A percentile compares a stretch with the other conserved stretches of the same genome.
Conservation (phyloP, 2,888 invertebrate species). For the Leucozona laternaria region DNA sequence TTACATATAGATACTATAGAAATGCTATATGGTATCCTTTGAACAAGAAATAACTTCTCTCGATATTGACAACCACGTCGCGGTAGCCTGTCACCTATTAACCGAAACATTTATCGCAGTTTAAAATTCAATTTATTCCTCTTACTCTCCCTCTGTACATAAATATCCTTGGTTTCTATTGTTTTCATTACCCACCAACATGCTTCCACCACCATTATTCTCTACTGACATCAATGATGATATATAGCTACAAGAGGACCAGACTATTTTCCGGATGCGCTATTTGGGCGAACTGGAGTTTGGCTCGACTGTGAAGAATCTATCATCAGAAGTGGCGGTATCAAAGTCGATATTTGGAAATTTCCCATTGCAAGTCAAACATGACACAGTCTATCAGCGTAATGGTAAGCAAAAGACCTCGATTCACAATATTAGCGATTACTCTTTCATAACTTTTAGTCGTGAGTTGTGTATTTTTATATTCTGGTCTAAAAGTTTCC, state of each 20-base stretch:
- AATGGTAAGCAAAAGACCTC: constrained; percentile 80
- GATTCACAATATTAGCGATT: constrained; percentile 2
- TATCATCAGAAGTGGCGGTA: constrained; percentile 83
- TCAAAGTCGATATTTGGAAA: constrained; percentile 83
- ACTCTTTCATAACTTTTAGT: background rate
- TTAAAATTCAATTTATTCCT: constrained; percentile 54
- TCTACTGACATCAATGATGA: constrained; percentile 37
- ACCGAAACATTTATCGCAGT: constrained; percentile 11
- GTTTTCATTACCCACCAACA: constrained; percentile 19
- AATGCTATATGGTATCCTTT: background rate
- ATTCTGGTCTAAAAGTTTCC: background rate
- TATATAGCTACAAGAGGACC: constrained; percentile 83
- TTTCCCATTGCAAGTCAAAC: constrained; percentile 83
- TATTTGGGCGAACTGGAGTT: constrained; percentile 84
- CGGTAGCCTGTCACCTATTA: constrained; percentile 19
- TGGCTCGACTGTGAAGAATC: constrained; percentile 82
- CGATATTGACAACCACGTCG: background rate
- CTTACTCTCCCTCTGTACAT: background rate
- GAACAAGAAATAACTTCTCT: background rate
- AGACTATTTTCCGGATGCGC: constrained; percentile 83
- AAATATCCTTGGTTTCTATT: constrained; percentile 8
- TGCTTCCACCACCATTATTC: background rate
- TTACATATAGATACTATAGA: background rate
- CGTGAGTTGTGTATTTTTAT: background rate
- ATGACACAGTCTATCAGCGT: constrained; percentile 82